Conservation (phyloP, 2,113 vertebrate species). For the Ranitomeya variabilis region DNA sequence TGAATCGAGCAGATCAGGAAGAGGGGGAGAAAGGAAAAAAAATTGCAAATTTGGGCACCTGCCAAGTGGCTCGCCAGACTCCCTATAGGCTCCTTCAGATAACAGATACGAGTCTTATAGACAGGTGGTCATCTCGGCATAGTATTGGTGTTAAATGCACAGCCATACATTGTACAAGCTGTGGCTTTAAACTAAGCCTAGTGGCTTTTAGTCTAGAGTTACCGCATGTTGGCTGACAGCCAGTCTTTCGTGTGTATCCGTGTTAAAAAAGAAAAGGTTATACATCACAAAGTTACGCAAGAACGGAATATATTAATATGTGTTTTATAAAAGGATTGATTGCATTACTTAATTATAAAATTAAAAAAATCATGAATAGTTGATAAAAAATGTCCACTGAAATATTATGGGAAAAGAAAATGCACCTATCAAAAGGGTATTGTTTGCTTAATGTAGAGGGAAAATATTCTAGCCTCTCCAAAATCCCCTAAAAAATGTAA, state of each 20-base stretch:
- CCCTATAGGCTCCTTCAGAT: constrained; percentile 59
- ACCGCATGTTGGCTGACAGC: constrained; percentile 47
- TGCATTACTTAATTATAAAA: background rate
- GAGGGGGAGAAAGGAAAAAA: constrained; percentile 49
- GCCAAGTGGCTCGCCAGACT: constrained; percentile 59
- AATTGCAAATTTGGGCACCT: constrained; percentile 59
- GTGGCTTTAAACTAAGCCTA: constrained; percentile 42
- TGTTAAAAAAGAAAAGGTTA: background rate
- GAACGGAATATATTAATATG: background rate
- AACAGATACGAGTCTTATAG: constrained; percentile 59
- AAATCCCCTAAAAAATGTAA: background rate
- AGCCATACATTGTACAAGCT: constrained; percentile 25
- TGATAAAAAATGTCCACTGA: constrained; percentile 6
- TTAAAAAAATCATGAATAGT: background rate
- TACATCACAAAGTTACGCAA: constrained; percentile 1
- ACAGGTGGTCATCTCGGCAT: constrained; percentile 59
- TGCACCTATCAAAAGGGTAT: background rate
- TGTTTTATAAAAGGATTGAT: background rate
- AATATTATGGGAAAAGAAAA: background rate
- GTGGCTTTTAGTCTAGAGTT: constrained; percentile 55
- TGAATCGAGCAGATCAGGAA: constrained; percentile 51
- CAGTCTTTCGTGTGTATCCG: background rate
- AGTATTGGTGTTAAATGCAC: constrained; percentile 47
- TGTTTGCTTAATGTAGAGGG: background rate
- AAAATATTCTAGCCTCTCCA: background rate